A percentile compares a stretch with the other conserved stretches of the same genome.
Evolutionary conservation across 2,797 vertebrate genomes (phyloP).

Genomic region (Loriculus beryllinus): DNA sequence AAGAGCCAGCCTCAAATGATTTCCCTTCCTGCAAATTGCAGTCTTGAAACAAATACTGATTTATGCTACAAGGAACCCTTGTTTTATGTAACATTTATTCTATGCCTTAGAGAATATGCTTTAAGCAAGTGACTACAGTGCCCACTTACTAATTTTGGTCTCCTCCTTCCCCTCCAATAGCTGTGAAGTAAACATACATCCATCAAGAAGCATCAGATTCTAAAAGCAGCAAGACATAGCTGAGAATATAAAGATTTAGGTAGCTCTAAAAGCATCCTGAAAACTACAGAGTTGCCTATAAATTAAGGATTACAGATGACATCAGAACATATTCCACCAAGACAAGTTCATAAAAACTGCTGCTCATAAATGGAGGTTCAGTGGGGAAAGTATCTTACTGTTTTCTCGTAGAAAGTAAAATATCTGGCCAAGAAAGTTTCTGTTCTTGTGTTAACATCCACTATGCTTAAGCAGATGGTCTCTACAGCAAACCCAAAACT

Average conservation of each 20-base stretch:
- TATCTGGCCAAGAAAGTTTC: neutral
- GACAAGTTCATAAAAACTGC: neutral
- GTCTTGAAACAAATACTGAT: neutral
- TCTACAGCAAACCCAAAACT: neutral
- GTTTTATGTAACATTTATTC: neutral
- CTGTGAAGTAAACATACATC: neutral
- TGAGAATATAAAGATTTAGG: neutral
- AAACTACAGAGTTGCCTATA: neutral
- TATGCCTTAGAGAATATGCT: neutral
- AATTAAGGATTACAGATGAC: neutral
- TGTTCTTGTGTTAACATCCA: neutral
- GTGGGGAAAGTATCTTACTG: neutral
- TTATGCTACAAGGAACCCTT: accelerated
- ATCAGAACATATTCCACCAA: neutral
- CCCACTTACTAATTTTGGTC: neutral
- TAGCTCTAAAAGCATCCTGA: neutral
- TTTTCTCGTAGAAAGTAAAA: neutral
- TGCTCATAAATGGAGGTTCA: neutral
- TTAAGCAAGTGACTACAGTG: neutral
- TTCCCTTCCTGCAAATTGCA: neutral
- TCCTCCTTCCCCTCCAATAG: neutral
- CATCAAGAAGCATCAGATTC: neutral
- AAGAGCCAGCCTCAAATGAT: neutral
- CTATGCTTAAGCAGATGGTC: neutral
- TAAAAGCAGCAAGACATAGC: neutral